Conservation (phyloP, 2,888 invertebrate genomes). For the Morinoia aosen region DNA sequence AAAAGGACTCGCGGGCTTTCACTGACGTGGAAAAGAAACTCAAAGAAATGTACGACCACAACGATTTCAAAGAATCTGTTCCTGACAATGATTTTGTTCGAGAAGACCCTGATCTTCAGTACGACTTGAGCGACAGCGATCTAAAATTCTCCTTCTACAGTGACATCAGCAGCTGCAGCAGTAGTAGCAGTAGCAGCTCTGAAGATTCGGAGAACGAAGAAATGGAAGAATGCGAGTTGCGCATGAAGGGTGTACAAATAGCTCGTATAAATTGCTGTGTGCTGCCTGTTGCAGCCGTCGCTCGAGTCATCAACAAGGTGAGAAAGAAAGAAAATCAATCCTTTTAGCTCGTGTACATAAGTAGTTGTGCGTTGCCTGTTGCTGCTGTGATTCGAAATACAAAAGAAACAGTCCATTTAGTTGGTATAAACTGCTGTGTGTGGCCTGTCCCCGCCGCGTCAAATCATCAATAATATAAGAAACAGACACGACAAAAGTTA, state of each 20-base stretch:
- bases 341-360: too few relatives aligned
- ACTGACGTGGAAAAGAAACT: not conserved
- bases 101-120: not conserved
- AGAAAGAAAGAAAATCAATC: not conserved
- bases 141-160: not conserved
- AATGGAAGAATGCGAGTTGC: not conserved
- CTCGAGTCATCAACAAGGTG: not conserved
- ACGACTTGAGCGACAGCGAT: not conserved
- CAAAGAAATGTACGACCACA: not conserved
- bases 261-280: not conserved
- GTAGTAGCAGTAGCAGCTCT: not conserved
- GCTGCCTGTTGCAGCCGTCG: not conserved
- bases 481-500: too few relatives aligned
- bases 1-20: not conserved
- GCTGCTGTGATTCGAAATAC: too few relatives aligned
- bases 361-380: too few relatives aligned
- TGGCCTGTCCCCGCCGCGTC: too few relatives aligned
- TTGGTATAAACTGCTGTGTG: too few relatives aligned
- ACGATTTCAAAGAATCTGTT: not conserved
- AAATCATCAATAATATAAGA: too few relatives aligned
- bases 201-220: not conserved
- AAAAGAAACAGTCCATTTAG: too few relatives aligned
- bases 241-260: not conserved
- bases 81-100: not conserved
- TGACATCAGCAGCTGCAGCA: not conserved